These are phyloP conservation scores for Myotis myotis DNA, from an alignment of 2,797 vertebrate genomes.

Conservation along the genomic window DNA sequence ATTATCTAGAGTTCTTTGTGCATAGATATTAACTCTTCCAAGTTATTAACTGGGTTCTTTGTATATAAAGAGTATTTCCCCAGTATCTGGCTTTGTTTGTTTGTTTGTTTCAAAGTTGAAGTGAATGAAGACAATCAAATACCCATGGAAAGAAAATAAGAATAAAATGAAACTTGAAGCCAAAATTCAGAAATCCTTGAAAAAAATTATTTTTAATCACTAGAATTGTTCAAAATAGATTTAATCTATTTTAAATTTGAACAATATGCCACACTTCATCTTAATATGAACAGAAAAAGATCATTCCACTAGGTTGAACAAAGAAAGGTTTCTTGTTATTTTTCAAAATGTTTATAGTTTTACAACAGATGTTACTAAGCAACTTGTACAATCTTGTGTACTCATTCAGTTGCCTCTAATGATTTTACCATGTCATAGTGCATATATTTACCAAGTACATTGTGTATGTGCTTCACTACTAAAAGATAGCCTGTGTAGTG, in stretches of 20 bases:
- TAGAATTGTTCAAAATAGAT: constrained; percentile 42
- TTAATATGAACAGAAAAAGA: constrained; percentile 36
- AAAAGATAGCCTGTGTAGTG: neutral
- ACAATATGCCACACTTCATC: constrained; percentile 49
- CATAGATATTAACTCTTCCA: neutral
- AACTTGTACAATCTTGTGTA: neutral
- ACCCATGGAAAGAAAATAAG: neutral
- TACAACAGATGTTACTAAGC: constrained; percentile 36
- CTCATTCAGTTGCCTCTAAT: constrained; percentile 21
- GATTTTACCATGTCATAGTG: neutral
- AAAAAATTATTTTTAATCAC: neutral
- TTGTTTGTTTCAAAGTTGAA: neutral
- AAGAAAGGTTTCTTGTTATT: constrained; percentile 46
- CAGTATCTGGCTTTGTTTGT: neutral
- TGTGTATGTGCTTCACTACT: neutral
- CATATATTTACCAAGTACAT: constrained; percentile 21
- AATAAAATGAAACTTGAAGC: neutral
- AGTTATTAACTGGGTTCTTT: neutral
- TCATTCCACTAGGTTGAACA: neutral
- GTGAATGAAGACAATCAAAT: constrained; percentile 7
- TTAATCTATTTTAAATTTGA: constrained; percentile 52
- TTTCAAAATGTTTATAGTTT: neutral
- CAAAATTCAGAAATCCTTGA: constrained; percentile 1
- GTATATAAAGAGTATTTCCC: neutral
- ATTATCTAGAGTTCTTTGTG: neutral